Conservation (phyloP, 2,797 vertebrate species). For the Borostomias antarcticus region DNA sequence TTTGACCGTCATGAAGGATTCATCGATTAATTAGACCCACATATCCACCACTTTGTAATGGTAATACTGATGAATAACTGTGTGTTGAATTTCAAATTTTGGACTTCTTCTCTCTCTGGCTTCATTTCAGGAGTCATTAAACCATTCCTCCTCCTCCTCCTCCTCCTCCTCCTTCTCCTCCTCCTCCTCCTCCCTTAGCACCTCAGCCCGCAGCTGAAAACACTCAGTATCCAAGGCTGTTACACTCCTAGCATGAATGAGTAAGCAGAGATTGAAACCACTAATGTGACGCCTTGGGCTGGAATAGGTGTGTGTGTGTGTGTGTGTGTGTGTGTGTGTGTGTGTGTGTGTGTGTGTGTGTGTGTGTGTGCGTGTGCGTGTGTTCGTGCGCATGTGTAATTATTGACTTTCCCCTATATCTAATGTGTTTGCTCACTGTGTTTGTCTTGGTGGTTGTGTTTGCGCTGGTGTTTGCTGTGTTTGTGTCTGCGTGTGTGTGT, state of each 20-base stretch:
- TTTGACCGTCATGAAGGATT: too few relatives aligned
- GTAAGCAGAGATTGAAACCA: slow-evolving; percentile 3
- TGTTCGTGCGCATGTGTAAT: not conserved
- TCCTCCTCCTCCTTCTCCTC: not conserved
- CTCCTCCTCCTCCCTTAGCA: too few relatives aligned
- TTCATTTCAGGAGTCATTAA: not conserved
- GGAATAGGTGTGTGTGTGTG: not conserved
- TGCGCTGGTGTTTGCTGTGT: not conserved
- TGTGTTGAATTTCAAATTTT: slow-evolving; percentile 2
- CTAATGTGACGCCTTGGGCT: too few relatives aligned
- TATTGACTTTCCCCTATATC: slow-evolving; percentile 3
- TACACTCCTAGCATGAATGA: not conserved
- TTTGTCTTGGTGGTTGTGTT: not conserved
- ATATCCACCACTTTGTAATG: not conserved
- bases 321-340: slow-evolving; percentile 13
- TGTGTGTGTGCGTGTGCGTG: not conserved
- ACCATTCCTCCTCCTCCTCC: not conserved
- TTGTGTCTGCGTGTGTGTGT: slow-evolving; percentile 1
- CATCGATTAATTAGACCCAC: not conserved
- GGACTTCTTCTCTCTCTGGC: not conserved
- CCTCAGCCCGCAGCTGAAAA: too few relatives aligned
- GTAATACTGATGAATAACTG: not conserved
- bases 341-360: slow-evolving; percentile 1
- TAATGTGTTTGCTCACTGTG: not conserved
- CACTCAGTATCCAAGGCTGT: not conserved